phyloP scores from a whole-genome alignment of 30 jellyfish, hydroid and myxozoan species.

The Chrysaora quinquecirrha region DNA sequence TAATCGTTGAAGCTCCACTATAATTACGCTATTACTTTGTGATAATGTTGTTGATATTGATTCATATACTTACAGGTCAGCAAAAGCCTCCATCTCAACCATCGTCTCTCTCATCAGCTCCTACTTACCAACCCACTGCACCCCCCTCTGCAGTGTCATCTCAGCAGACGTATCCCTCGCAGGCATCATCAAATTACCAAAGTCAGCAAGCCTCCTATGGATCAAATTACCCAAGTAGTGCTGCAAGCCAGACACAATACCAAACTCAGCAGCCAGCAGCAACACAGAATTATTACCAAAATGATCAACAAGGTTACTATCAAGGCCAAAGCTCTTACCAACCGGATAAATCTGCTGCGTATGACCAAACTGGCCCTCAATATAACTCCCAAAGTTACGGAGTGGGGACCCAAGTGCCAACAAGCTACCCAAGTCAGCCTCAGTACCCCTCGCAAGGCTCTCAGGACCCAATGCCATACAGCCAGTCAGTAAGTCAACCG shows the following conservation, averaged over 20 bases:
- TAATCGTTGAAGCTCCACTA: too few relatives aligned
- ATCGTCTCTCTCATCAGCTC: slow-evolving; percentile 37
- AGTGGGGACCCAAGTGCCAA: not conserved
- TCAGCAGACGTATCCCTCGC: slow-evolving; percentile 31
- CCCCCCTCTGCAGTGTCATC: slow-evolving; percentile 37
- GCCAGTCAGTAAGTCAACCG: slow-evolving; percentile 40
- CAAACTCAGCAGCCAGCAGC: slow-evolving; percentile 16
- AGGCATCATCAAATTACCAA: not conserved
- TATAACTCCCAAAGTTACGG: not conserved
- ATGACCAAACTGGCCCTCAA: not conserved
- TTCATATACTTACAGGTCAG: slow-evolving; percentile 23
- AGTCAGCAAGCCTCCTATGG: not conserved
- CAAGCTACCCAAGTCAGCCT: slow-evolving; percentile 6
- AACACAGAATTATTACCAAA: not conserved
- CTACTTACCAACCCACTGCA: slow-evolving; percentile 37
- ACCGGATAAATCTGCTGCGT: not conserved
- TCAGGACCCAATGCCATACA: slow-evolving; percentile 59
- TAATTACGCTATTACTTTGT: too few relatives aligned
- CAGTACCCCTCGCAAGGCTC: slow-evolving; percentile 19
- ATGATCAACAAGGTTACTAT: not conserved
- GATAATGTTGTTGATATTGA: too few relatives aligned
- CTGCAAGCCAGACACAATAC: not conserved
- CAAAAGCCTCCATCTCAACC: slow-evolving; percentile 46
- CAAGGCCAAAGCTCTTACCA: not conserved
- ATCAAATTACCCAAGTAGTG: not conserved